A percentile compares a stretch with the other conserved stretches of the same genome.
Evolutionary conservation across 2,797 vertebrate species (phyloP).

Genomic region (Furcifer pardalis): DNA sequence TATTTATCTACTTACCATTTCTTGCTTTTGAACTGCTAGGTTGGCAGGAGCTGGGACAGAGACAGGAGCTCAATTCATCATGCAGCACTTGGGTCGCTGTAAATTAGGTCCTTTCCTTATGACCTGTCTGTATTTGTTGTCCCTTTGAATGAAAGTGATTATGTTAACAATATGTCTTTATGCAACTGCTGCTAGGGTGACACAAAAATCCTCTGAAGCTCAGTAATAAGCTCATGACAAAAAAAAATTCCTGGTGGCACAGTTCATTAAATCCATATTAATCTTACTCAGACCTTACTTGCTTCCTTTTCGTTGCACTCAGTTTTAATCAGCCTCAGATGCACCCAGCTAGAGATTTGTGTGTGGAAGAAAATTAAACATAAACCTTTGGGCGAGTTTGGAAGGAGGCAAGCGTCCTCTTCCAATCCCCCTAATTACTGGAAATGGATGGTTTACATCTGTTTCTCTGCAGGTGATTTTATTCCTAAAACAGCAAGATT

Average conservation of each 20-base stretch:
- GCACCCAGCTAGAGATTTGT: slow-evolving; percentile 42
- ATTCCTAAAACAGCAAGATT: slow-evolving; percentile 8
- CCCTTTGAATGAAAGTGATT: slow-evolving; percentile 32
- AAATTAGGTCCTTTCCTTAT: fast-evolving
- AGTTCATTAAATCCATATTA: slow-evolving; percentile 71
- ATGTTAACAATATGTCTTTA: slow-evolving; percentile 44
- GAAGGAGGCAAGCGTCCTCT: slow-evolving; percentile 37
- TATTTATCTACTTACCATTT: too few species aligned
- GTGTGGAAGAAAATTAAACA: not conserved
- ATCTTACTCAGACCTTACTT: slow-evolving; percentile 71
- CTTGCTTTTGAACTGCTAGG: too few species aligned
- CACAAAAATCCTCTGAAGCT: slow-evolving; percentile 40
- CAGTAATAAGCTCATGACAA: slow-evolving; percentile 66
- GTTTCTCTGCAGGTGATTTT: slow-evolving; percentile 36
- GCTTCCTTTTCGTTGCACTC: slow-evolving; percentile 55
- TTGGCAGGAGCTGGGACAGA: too few species aligned
- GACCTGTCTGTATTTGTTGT: not conserved
- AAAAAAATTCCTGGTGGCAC: slow-evolving; percentile 63
- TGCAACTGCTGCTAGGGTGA: slow-evolving; percentile 49
- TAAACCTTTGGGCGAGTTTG: slow-evolving; percentile 23
- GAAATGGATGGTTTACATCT: slow-evolving; percentile 20
- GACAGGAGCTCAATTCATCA: too few species aligned
- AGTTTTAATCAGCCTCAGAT: slow-evolving; percentile 40
- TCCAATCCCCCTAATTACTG: not conserved
- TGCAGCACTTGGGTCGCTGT: too few species aligned